Percentiles rank a stretch among this genome's conserved stretches.
These are phyloP conservation scores for Bos taurus DNA, from an alignment of 2,113 vertebrate genomes.

Conservation along the genomic window ARS-UCD2.0 NC_037329.1:109951501-109952000, in stretches of 20 bases:
- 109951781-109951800: background rate
- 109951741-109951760: background rate
- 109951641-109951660: background rate
- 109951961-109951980: slow-evolving; percentile 10
- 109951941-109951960: background rate
- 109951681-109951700: background rate
- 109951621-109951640: background rate
- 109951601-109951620: background rate
- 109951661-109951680: background rate
- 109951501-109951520: background rate
- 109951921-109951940: background rate
- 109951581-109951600: background rate
- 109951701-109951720: background rate
- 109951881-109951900: background rate
- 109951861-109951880: background rate
- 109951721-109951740: background rate
- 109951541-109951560: background rate
- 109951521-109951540: background rate
- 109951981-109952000: slow-evolving; percentile 19
- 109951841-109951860: background rate
- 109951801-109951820: background rate
- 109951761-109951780: background rate
- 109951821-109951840: background rate
- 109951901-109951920: background rate
- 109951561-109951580: background rate